Base-by-base conservation (phyloP, 2,113 vertebrate species). In the Zosterops borbonicus region DNA sequence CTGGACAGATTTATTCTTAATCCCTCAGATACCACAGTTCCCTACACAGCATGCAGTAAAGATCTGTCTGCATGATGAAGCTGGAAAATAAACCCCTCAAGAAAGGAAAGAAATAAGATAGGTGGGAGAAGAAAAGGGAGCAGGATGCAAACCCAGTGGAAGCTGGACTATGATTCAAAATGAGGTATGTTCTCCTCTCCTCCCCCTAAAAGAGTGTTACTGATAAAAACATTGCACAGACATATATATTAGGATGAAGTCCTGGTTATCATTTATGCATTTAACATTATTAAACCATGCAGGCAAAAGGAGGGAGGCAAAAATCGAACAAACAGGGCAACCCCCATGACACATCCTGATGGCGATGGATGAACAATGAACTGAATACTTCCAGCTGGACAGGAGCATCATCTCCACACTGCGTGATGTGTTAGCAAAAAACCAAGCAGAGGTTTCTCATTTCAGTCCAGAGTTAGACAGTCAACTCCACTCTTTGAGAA, bases 301-400 rank as follows among this genome's bases (percentile, higher is more conserved):
- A 92, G 88, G 89, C 53, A 94, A 96, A 88, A 94, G 85, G 82
- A 94, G 92, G 11, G 7, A 90, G 92, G 71, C 62, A 92, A 91
- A 91, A 97, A 77, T 16, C 83, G 81, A 95, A 76, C 69, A 92
- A 97, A 83, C 49, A 76, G 82, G 90, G 84, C 91, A 97, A 92
- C 76, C 52, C 86, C 87, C 95, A 77, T 42, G 82, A 92, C 9
- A 77, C 87, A 67, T 81, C 90, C 92, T 95, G 92, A 94, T 75
- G 18, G 0, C 82, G 4, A 95, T 68, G 65, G 94, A 96, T 95
- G 95, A 97, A 94, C 90, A 94, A 52, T 5, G 67, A 80, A 78
- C 60, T 97, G 96, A 98, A 64, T 81, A 77, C 31, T 96, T 97
- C 93, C 96, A 97, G 94, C 94, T 97, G 95, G 91, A 78, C 87